phyloP scores from a whole-genome alignment of 2,113 vertebrate species.

The Nerophis lumbriciformis region DNA sequence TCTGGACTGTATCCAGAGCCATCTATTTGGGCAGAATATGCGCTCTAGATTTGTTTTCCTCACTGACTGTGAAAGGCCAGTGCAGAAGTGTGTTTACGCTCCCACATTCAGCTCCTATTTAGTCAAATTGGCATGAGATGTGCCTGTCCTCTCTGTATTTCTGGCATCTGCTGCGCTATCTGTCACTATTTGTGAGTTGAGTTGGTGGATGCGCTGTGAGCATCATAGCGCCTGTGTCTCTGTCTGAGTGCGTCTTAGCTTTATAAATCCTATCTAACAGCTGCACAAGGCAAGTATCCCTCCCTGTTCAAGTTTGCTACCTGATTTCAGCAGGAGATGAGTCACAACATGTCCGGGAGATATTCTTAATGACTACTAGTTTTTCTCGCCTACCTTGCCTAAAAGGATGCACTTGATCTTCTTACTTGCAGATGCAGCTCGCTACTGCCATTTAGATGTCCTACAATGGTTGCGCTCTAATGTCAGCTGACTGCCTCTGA shows the following conservation, averaged over 20 bases:
- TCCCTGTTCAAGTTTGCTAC: slow-evolving; percentile 25
- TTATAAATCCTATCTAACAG: slow-evolving; percentile 38
- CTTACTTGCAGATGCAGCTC: slow-evolving; percentile 35
- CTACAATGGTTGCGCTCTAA: slow-evolving; percentile 42
- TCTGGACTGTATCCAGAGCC: slow-evolving; percentile 11
- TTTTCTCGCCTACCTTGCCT: slow-evolving; percentile 32
- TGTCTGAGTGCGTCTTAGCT: slow-evolving; percentile 14
- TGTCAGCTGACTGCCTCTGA: slow-evolving; percentile 37
- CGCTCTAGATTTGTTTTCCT: slow-evolving; percentile 25
- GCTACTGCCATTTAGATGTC: slow-evolving; percentile 42
- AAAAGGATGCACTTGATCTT: slow-evolving; percentile 42
- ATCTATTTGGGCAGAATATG: background rate
- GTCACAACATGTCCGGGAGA: slow-evolving; percentile 29
- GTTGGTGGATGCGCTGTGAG: slow-evolving; percentile 28
- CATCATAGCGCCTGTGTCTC: slow-evolving; percentile 6
- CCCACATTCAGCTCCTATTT: slow-evolving; percentile 34
- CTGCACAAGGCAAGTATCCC: slow-evolving; percentile 28
- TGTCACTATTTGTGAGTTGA: slow-evolving; percentile 35
- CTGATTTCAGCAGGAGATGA: slow-evolving; percentile 42
- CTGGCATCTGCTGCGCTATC: slow-evolving; percentile 34
- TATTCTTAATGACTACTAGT: slow-evolving; percentile 43
- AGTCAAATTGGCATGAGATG: slow-evolving; percentile 32
- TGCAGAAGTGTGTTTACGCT: slow-evolving; percentile 26
- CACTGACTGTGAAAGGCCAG: slow-evolving; percentile 16
- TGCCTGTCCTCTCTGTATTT: slow-evolving; percentile 30